Evolutionary conservation across 2,113 vertebrate species (phyloP).

Genomic region (Platichthys stellatus): DNA sequence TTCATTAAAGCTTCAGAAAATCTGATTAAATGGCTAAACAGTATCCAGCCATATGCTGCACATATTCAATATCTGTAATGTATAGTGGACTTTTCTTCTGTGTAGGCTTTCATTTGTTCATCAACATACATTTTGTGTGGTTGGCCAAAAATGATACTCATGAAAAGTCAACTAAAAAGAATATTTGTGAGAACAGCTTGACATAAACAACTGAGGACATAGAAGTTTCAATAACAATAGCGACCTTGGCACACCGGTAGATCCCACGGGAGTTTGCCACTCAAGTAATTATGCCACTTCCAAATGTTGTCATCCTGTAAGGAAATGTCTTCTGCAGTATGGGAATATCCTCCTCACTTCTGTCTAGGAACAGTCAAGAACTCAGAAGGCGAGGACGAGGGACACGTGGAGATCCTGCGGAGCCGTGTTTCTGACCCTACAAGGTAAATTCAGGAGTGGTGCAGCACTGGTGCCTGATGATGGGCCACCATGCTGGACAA

Average conservation of each 20-base stretch:
- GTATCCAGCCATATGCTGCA: background rate
- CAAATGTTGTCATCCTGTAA: slow-evolving; percentile 35
- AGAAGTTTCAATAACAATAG: too few species aligned
- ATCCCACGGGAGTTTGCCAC: too few species aligned
- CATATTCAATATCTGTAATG: background rate
- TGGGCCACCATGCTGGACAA: slow-evolving; percentile 41
- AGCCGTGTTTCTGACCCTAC: slow-evolving; percentile 38
- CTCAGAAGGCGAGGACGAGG: slow-evolving; percentile 9
- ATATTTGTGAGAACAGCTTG: too few species aligned
- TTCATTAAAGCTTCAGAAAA: slow-evolving; percentile 11
- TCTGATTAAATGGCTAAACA: background rate
- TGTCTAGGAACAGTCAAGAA: slow-evolving; percentile 43
- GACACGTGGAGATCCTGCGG: background rate
- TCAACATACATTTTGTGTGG: background rate
- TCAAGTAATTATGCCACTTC: slow-evolving; percentile 36
- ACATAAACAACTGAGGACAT: too few species aligned
- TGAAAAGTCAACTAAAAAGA: too few species aligned
- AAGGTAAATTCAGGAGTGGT: slow-evolving; percentile 57
- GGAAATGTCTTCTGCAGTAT: slow-evolving; percentile 47
- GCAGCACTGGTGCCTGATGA: slow-evolving; percentile 32
- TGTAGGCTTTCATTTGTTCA: background rate
- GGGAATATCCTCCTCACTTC: slow-evolving; percentile 29
- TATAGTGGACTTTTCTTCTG: background rate
- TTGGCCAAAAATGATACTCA: too few species aligned
- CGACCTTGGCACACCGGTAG: too few species aligned